phyloP scores from a whole-genome alignment of 64 coral and sea anemone genomes.

The Orbicella faveolata region DNA sequence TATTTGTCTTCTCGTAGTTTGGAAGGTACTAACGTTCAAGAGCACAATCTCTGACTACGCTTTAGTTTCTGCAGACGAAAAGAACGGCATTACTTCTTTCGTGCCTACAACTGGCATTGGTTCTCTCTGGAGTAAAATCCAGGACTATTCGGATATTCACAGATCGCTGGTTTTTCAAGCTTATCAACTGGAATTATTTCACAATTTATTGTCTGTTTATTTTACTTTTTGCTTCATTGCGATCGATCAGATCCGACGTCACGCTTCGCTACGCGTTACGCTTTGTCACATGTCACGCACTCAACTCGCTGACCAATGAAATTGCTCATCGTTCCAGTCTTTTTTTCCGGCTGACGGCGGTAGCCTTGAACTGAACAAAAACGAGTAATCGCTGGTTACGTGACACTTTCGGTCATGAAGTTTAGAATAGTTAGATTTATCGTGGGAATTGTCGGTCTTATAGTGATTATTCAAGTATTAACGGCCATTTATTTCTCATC shows the following conservation, averaged over 20 bases:
- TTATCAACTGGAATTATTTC: neutral
- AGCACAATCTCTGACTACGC: neutral
- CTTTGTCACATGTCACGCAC: slow-evolving; percentile 6
- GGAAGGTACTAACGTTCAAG: neutral
- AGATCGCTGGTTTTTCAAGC: neutral
- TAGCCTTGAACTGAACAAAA: neutral
- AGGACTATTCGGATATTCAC: neutral
- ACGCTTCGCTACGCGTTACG: neutral
- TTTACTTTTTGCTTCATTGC: neutral
- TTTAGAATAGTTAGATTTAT: slow-evolving; percentile 98
- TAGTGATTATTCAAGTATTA: slow-evolving; percentile 88
- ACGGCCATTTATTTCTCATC: slow-evolving; percentile 93
- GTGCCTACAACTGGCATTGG: neutral
- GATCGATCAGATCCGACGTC: neutral
- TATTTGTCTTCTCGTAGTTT: neutral
- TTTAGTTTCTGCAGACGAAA: neutral
- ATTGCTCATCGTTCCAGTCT: slow-evolving; percentile 10
- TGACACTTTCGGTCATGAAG: slow-evolving; percentile 44
- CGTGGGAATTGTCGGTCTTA: slow-evolving; percentile 70
- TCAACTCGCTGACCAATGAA: slow-evolving; percentile 23
- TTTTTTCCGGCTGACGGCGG: neutral
- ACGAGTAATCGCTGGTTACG: neutral
- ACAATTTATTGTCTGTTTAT: neutral
- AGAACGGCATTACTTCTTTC: neutral
- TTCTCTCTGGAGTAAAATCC: neutral